These are phyloP conservation scores for Probaryconus sp. DNA, from an alignment of 1,140 invertebrate species.

Conservation along the genomic window DNA sequence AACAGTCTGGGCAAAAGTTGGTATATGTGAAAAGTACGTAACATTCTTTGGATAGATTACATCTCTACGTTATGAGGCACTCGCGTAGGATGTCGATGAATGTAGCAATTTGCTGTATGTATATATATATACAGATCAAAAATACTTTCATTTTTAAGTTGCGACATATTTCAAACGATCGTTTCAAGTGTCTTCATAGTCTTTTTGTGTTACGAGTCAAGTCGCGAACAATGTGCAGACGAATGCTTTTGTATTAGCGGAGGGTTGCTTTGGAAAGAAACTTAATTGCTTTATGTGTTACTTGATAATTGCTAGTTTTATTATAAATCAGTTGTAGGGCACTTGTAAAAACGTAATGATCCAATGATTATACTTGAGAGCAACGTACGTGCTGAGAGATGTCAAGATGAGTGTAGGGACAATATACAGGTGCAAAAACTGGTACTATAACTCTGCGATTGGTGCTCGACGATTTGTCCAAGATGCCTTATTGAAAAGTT, in stretches of 20 bases:
- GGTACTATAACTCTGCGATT: too few relatives aligned
- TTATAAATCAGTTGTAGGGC: slow-evolving; percentile 4
- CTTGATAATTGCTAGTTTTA: slow-evolving; percentile 19
- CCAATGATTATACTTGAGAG: background rate
- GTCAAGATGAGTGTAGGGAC: too few relatives aligned
- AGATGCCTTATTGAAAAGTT: too few relatives aligned
- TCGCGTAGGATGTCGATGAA: slow-evolving; percentile 41
- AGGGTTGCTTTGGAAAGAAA: background rate
- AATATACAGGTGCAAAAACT: too few relatives aligned
- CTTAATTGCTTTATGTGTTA: slow-evolving; percentile 13
- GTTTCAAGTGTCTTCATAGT: slow-evolving; percentile 17
- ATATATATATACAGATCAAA: slow-evolving; percentile 39
- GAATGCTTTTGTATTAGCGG: slow-evolving; percentile 13
- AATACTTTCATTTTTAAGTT: slow-evolving; percentile 43
- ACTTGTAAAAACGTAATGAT: slow-evolving; percentile 10
- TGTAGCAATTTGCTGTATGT: slow-evolving; percentile 30
- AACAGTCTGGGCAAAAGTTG: slow-evolving; percentile 36
- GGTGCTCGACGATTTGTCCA: too few relatives aligned
- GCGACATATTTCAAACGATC: slow-evolving; percentile 30
- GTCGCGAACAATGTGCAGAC: slow-evolving; percentile 15
- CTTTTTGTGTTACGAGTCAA: slow-evolving; percentile 14
- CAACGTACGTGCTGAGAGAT: too few relatives aligned
- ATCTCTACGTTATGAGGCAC: slow-evolving; percentile 40
- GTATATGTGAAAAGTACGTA: slow-evolving; percentile 28
- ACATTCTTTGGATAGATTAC: slow-evolving; percentile 44